These are phyloP conservation scores for Euura saliciscinereae DNA, from an alignment of 1,140 invertebrate species.

Conservation along the genomic window DNA sequence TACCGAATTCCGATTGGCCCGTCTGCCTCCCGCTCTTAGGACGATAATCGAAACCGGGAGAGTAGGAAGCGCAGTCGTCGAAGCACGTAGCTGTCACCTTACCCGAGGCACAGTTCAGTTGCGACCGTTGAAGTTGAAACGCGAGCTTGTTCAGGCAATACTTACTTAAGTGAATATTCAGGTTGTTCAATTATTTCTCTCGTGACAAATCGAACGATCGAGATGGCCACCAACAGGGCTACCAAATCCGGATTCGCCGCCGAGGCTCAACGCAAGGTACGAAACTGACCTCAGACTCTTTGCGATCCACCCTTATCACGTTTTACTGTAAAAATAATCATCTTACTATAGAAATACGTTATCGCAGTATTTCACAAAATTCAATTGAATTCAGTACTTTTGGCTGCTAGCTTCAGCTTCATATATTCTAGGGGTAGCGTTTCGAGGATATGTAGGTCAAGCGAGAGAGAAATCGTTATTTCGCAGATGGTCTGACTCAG, in stretches of 20 bases:
- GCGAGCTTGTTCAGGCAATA: background rate
- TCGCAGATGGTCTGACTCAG: background rate
- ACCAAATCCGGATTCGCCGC: conserved; percentile 93
- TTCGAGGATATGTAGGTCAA: background rate
- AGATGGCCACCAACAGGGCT: conserved; percentile 86
- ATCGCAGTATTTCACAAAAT: too few relatives aligned
- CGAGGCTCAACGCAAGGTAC: conserved; percentile 89
- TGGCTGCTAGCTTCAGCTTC: too few relatives aligned
- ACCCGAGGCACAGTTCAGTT: background rate
- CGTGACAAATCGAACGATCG: background rate
- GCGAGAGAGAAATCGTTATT: conserved; percentile 3
- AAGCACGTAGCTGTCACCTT: background rate
- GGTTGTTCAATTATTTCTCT: background rate
- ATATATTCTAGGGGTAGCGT: too few relatives aligned
- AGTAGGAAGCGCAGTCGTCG: background rate
- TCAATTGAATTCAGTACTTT: too few relatives aligned
- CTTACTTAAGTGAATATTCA: background rate
- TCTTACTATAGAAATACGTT: too few relatives aligned
- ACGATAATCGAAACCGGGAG: background rate
- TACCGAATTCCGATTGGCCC: background rate
- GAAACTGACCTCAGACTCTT: conserved; percentile 33
- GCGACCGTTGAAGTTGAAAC: background rate
- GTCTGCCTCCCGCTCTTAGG: background rate
- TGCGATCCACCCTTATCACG: too few relatives aligned
- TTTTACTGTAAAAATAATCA: too few relatives aligned